A percentile compares a stretch with the other conserved stretches of the same genome.
phyloP scores from a whole-genome alignment of 2,113 vertebrate species.

The Pomatorhinus ruficollis region DNA sequence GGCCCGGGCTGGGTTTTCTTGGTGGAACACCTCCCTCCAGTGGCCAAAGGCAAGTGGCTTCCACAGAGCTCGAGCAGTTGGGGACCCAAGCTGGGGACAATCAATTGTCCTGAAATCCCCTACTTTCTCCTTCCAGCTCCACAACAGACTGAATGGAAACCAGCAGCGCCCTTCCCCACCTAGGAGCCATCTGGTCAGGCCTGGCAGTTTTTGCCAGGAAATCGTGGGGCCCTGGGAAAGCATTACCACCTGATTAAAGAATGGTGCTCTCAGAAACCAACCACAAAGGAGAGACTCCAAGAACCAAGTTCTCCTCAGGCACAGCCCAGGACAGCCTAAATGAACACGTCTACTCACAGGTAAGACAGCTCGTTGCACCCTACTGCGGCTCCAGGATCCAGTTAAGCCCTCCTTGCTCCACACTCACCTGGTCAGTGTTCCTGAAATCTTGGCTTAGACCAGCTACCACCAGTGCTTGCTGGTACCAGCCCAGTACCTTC shows the following conservation, averaged over 20 bases:
- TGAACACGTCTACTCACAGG: background rate
- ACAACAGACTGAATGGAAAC: background rate
- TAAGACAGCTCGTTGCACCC: background rate
- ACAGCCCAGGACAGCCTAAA: background rate
- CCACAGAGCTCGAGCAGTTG: fast-evolving
- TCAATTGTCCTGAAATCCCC: background rate
- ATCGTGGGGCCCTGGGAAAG: background rate
- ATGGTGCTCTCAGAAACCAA: background rate
- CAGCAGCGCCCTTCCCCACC: background rate
- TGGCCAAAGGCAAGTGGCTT: slow-evolving; percentile 13
- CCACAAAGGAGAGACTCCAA: background rate
- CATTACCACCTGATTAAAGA: background rate
- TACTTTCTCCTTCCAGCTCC: background rate
- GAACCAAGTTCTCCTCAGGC: background rate
- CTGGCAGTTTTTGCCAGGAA: background rate
- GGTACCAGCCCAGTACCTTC: background rate
- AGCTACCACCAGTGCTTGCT: background rate
- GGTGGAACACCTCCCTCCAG: slow-evolving; percentile 53
- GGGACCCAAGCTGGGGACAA: background rate
- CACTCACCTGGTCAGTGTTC: background rate
- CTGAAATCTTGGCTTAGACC: background rate
- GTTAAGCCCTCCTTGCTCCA: background rate
- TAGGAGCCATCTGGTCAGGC: background rate
- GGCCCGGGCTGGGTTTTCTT: background rate
- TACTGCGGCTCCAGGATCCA: background rate